Percentiles rank a stretch among this genome's conserved stretches.
These are phyloP conservation scores for Cephus sareptanus DNA, from an alignment of 2,888 invertebrate genomes.

Conservation along the genomic window DNA sequence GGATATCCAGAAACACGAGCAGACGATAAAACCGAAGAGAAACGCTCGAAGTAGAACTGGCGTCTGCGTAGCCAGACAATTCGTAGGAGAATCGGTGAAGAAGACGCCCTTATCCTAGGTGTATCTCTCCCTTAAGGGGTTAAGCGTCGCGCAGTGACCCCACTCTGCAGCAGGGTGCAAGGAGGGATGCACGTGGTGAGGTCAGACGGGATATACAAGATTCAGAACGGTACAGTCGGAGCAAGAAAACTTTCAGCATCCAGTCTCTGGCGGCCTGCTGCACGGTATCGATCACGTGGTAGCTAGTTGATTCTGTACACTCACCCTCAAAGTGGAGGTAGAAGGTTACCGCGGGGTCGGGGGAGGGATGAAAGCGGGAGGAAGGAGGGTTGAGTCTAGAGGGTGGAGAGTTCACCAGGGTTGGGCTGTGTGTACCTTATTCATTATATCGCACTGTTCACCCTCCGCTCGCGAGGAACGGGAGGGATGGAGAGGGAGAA, in stretches of 20 bases:
- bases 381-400: not conserved
- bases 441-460: slow-evolving; percentile 19
- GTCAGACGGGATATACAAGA: slow-evolving; percentile 6
- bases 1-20: not conserved
- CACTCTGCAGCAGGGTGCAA: not conserved
- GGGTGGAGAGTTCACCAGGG: slow-evolving; percentile 9
- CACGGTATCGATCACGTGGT: slow-evolving; percentile 34
- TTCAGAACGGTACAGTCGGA: slow-evolving; percentile 8
- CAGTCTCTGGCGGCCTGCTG: slow-evolving; percentile 8
- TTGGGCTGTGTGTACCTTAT: slow-evolving; percentile 19
- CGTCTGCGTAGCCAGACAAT: not conserved
- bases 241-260: slow-evolving; percentile 7
- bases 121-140: slow-evolving; percentile 4
- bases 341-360: not conserved
- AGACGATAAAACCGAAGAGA: not conserved
- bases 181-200: slow-evolving; percentile 5
- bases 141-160: slow-evolving; percentile 6
- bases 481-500: not conserved
- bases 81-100: not conserved
- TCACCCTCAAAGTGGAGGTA: not conserved
- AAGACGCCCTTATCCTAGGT: not conserved
- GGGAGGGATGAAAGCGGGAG: not conserved
- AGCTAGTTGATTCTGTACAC: slow-evolving; percentile 20
- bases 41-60: not conserved
- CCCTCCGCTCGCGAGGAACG: slow-evolving; percentile 1